These are phyloP conservation scores for Hermodice carunculata DNA, from an alignment of 2,888 invertebrate species.

Conservation along the genomic window DNA sequence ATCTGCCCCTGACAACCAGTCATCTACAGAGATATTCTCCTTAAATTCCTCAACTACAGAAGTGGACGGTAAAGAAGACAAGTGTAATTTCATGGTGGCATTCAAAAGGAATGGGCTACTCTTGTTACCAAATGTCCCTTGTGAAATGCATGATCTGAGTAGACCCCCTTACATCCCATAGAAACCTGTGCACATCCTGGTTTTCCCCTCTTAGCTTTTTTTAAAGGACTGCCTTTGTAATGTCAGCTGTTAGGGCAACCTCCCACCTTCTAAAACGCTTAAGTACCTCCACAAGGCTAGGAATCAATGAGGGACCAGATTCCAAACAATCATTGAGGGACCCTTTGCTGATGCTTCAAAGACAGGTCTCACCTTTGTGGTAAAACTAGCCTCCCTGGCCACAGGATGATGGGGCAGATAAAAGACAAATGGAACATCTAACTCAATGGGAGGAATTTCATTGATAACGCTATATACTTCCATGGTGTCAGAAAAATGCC, in stretches of 20 bases:
- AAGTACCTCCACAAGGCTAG: conserved; percentile 16
- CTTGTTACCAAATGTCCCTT: conserved; percentile 16
- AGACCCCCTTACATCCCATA: conserved; percentile 12
- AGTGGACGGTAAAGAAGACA: conserved; percentile 4
- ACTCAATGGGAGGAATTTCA: not conserved
- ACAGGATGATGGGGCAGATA: conserved; percentile 7
- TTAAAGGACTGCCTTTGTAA: conserved; percentile 13
- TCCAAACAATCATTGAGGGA: conserved; percentile 16
- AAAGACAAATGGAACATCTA: not conserved
- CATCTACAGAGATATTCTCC: conserved; percentile 47
- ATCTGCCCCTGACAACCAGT: conserved; percentile 39
- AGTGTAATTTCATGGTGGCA: conserved; percentile 26
- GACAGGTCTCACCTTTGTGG: conserved; percentile 4
- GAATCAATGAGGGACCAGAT: conserved; percentile 11
- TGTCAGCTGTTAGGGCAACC: conserved; percentile 9
- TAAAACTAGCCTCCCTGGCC: not conserved
- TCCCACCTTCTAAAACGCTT: conserved; percentile 13
- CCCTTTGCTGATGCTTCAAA: conserved; percentile 7
- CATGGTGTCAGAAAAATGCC: too few relatives aligned
- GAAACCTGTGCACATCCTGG: conserved; percentile 14
- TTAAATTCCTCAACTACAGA: conserved; percentile 23
- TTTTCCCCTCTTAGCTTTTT: conserved; percentile 3
- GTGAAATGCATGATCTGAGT: conserved; percentile 9
- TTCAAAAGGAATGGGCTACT: conserved; percentile 27
- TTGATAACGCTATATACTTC: not conserved